Conservation (phyloP, 2,888 invertebrate genomes). For the Epinotia nisella region DNA sequence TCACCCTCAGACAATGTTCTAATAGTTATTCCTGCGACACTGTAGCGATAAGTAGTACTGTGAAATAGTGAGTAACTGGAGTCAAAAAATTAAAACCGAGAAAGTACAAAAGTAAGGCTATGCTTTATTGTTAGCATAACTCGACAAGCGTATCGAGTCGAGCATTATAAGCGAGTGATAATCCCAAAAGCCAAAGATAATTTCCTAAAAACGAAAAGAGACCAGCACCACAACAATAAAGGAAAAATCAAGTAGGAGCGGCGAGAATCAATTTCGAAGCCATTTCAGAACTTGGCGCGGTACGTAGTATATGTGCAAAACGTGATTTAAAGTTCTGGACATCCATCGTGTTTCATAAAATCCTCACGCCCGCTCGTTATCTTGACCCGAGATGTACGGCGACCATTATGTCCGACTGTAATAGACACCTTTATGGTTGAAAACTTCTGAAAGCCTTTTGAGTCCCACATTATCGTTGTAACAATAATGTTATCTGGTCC, state of each 20-base stretch:
- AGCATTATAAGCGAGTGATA: background rate
- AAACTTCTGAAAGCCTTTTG: slow-evolving; percentile 39
- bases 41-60: no score
- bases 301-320: slow-evolving; percentile 19
- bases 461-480: slow-evolving; percentile 18
- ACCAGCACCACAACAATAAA: background rate
- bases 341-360: slow-evolving; percentile 38
- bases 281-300: slow-evolving; percentile 36
- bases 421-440: slow-evolving; percentile 44
- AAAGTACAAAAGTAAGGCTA: no score
- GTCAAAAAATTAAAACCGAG: no score
- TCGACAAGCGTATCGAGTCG: no score
- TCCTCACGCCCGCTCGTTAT: slow-evolving; percentile 40
- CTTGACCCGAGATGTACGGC: slow-evolving; percentile 17
- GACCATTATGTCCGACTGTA: slow-evolving; percentile 32
- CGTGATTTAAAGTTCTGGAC: slow-evolving; percentile 41
- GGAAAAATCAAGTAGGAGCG: slow-evolving; percentile 18
- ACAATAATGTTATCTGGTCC: slow-evolving; percentile 26
- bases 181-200: background rate
- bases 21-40: no score
- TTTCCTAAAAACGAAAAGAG: background rate
- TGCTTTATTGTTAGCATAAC: no score
- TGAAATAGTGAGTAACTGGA: no score
- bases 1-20: no score
- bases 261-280: slow-evolving; percentile 21